These are phyloP conservation scores for Eriosoma lanigerum DNA, from an alignment of 1,140 invertebrate species.

Conservation along the genomic window DNA sequence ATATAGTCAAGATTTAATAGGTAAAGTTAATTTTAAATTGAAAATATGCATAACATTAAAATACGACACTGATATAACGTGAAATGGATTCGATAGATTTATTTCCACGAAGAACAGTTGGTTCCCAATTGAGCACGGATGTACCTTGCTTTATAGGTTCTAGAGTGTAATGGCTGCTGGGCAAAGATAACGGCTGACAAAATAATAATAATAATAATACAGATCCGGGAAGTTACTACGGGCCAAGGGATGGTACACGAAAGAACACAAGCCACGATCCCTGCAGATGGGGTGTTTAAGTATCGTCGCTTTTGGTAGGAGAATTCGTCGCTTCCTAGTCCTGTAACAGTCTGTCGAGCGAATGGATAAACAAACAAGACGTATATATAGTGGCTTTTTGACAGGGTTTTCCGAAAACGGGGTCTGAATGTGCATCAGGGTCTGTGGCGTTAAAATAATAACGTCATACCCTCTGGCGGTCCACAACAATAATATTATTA, in stretches of 20 bases:
- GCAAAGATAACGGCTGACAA: conserved; percentile 22
- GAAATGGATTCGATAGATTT: too few species aligned
- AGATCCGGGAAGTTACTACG: too few species aligned
- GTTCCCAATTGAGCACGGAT: too few species aligned
- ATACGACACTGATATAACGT: too few species aligned
- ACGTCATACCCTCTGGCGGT: too few species aligned
- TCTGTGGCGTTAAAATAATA: too few species aligned
- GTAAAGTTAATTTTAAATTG: too few species aligned
- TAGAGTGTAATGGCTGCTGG: background rate
- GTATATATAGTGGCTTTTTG: conserved; percentile 7
- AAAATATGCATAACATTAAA: too few species aligned
- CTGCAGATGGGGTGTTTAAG: background rate
- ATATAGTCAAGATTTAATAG: too few species aligned
- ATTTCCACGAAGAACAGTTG: too few species aligned
- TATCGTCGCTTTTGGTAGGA: background rate
- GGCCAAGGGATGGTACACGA: background rate
- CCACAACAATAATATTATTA: too few species aligned
- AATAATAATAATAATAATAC: conserved; percentile 11
- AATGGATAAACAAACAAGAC: conserved; percentile 21
- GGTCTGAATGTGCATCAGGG: background rate
- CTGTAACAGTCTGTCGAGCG: background rate
- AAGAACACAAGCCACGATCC: background rate
- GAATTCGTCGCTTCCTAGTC: background rate
- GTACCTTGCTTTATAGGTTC: too few species aligned
- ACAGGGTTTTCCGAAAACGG: background rate